Conservation (phyloP, 1,140 invertebrate species). For the Pseudobourletiella spinata region DNA sequence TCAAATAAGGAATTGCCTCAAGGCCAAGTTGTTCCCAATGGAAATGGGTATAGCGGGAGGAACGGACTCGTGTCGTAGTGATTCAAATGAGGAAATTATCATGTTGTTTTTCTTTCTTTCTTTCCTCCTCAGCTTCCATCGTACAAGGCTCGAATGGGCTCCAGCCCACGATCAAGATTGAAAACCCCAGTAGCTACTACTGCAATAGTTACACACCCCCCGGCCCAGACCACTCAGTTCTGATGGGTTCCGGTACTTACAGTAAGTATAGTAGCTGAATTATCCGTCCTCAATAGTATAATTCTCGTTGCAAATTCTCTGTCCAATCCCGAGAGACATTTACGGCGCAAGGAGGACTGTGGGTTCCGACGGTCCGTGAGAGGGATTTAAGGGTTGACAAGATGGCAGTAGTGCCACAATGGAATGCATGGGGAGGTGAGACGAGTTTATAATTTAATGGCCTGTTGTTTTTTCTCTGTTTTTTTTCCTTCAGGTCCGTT, state of each 20-base stretch:
- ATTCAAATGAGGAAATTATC: too few species aligned
- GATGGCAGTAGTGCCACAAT: too few species aligned
- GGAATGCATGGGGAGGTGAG: too few species aligned
- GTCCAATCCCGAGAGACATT: too few species aligned
- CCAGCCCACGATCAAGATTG: conserved; percentile 76
- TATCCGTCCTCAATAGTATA: conserved; percentile 13
- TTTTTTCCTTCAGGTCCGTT: conserved; percentile 38
- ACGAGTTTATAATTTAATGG: not conserved
- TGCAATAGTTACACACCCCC: conserved; percentile 82
- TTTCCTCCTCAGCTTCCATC: conserved; percentile 92
- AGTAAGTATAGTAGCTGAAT: conserved; percentile 45
- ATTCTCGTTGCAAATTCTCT: not conserved
- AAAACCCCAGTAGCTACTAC: conserved; percentile 73
- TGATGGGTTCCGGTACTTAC: conserved; percentile 52
- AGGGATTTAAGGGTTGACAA: too few species aligned
- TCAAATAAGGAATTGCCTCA: too few species aligned
- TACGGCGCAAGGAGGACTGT: too few species aligned
- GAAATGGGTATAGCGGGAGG: too few species aligned
- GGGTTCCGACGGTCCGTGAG: too few species aligned
- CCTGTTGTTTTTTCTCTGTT: not conserved
- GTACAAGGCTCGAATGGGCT: conserved; percentile 77
- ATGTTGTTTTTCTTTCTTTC: too few species aligned
- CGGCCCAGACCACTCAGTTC: conserved; percentile 49
- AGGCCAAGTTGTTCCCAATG: too few species aligned
- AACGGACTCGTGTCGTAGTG: too few species aligned